Evolutionary conservation across 2,113 vertebrate species (phyloP).

Genomic region (Labeo rohita): DNA sequence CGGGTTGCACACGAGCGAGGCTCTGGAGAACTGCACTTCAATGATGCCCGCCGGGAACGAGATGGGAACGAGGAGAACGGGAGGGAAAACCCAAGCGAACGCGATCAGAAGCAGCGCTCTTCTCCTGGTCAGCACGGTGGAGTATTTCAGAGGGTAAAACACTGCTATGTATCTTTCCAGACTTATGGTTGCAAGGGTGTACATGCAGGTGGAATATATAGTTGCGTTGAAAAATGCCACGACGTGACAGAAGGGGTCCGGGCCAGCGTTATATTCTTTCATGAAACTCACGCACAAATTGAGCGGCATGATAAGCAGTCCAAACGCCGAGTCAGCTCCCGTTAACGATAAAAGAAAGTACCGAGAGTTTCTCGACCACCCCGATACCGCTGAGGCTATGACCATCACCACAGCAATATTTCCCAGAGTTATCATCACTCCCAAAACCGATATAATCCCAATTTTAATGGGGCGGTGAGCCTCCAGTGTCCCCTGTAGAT

Average conservation of each 20-base stretch:
- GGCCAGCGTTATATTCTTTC: slow-evolving; percentile 71
- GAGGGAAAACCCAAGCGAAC: slow-evolving; percentile 81
- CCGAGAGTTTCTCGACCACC: slow-evolving; percentile 83
- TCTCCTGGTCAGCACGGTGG: slow-evolving; percentile 73
- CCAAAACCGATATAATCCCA: slow-evolving; percentile 74
- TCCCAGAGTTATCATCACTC: slow-evolving; percentile 79
- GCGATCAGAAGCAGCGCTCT: slow-evolving; percentile 75
- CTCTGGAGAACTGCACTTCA: slow-evolving; percentile 80
- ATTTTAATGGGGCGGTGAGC: slow-evolving; percentile 75
- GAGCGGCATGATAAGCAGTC: slow-evolving; percentile 82
- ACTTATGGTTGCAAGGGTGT: slow-evolving; percentile 80
- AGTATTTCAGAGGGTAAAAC: slow-evolving; percentile 80
- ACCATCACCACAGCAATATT: slow-evolving; percentile 80
- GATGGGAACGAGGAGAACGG: slow-evolving; percentile 74
- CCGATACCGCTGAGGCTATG: slow-evolving; percentile 79
- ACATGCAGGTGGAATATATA: slow-evolving; percentile 82
- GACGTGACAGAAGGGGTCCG: slow-evolving; percentile 76
- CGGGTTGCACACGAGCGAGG: slow-evolving; percentile 83
- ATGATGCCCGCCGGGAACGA: slow-evolving; percentile 77
- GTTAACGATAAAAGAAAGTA: slow-evolving; percentile 82
- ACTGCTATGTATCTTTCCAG: slow-evolving; percentile 82
- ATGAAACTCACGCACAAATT: slow-evolving; percentile 80
- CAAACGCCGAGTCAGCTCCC: slow-evolving; percentile 81
- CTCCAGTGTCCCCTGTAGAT: slow-evolving; percentile 59
- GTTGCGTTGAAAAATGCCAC: slow-evolving; percentile 81